phyloP scores from a whole-genome alignment of 2,888 invertebrate species.

The Heteromyza rotundicornis region DNA sequence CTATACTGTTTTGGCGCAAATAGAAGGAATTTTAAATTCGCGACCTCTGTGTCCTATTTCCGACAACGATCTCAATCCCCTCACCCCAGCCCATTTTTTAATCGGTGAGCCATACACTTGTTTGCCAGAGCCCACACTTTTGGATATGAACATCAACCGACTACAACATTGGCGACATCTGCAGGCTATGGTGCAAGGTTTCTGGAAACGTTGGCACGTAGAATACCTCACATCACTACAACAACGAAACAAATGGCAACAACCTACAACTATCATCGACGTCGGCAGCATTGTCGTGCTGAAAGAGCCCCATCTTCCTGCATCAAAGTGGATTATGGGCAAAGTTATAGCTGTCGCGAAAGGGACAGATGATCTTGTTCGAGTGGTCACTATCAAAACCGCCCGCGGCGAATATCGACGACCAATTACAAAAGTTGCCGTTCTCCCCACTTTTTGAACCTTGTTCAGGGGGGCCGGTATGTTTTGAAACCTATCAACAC shows the following conservation, averaged over 20 bases:
- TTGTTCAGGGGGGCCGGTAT: neutral
- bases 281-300: conserved; percentile 2
- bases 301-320: neutral
- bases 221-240: conserved; percentile 26
- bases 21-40: conserved; percentile 16
- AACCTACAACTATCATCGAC: no score
- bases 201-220: conserved; percentile 28
- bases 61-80: conserved; percentile 1
- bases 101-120: conserved; percentile 21
- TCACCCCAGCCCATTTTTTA: conserved; percentile 21
- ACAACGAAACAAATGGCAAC: no score
- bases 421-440: no score
- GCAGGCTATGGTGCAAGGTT: no score
- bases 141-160: conserved; percentile 14
- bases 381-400: conserved; percentile 13
- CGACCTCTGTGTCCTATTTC: conserved; percentile 8
- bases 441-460: conserved; percentile 1
- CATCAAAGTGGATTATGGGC: neutral
- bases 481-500: no score
- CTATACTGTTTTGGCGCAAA: conserved; percentile 17
- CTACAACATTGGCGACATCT: conserved; percentile 14
- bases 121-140: conserved; percentile 18
- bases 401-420: neutral
- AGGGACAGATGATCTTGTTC: conserved; percentile 3
- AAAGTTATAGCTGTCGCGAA: neutral